phyloP scores from a whole-genome alignment of 2,888 invertebrate genomes.

The Heliconius ismenius region DNA sequence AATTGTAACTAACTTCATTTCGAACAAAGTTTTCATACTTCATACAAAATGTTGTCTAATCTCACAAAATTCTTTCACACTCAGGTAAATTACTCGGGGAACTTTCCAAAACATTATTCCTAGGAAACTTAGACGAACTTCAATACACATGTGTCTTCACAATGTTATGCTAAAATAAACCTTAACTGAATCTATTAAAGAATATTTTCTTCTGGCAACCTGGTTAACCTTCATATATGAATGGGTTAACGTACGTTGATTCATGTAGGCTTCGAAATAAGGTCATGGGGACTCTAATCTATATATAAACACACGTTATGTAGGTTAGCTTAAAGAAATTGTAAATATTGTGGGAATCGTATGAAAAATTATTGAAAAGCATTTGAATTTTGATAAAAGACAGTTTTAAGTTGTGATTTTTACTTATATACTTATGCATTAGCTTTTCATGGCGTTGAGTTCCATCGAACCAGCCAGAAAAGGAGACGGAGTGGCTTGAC shows the following conservation, averaged over 20 bases:
- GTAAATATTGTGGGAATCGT: conserved; percentile 2
- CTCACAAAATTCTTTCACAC: conserved; percentile 20
- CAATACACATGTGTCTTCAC: conserved; percentile 31
- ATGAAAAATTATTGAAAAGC: neutral
- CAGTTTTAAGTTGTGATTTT: neutral
- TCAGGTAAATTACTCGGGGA: conserved; percentile 22
- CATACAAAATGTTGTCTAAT: conserved; percentile 12
- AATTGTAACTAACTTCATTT: neutral
- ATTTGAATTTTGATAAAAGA: neutral
- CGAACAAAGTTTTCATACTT: neutral
- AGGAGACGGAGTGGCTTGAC: too few species aligned
- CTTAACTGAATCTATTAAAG: conserved; percentile 46
- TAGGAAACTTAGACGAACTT: conserved; percentile 36
- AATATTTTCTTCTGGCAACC: conserved; percentile 43
- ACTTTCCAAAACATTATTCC: conserved; percentile 32
- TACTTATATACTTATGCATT: neutral
- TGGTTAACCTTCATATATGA: conserved; percentile 65
- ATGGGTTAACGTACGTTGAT: conserved; percentile 63
- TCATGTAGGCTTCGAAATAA: conserved; percentile 44
- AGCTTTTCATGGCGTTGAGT: neutral
- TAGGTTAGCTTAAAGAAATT: neutral
- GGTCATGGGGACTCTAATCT: conserved; percentile 42
- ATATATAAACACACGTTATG: conserved; percentile 29
- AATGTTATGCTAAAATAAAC: conserved; percentile 39
- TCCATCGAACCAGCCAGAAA: neutral